A percentile compares a stretch with the other conserved stretches of the same genome.
phyloP scores from a whole-genome alignment of 2,113 vertebrate genomes.

The Trogon surrucura region DNA sequence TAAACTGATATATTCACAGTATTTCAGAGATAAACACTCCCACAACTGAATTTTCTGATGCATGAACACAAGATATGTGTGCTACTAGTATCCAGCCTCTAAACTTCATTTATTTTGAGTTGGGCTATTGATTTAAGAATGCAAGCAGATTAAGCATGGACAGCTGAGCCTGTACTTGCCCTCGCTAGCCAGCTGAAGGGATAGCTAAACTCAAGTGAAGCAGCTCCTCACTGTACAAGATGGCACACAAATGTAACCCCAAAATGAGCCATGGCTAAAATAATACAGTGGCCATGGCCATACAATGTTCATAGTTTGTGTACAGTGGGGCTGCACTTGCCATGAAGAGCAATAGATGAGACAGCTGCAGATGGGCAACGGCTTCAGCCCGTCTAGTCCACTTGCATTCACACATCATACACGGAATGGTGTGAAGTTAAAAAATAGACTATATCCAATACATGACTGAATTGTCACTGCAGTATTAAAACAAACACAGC shows the following conservation, averaged over 20 bases:
- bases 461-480: background rate
- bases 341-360: background rate
- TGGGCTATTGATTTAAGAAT: background rate
- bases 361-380: background rate
- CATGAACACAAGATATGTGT: background rate
- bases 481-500: background rate
- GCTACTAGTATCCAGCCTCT: background rate
- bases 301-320: background rate
- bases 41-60: background rate
- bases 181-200: background rate
- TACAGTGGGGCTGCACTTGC: background rate
- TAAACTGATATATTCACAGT: background rate
- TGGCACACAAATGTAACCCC: rapidly evolving
- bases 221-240: background rate
- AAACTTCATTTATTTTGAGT: background rate
- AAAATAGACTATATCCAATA: background rate
- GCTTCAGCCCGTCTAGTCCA: background rate
- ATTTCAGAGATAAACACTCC: background rate
- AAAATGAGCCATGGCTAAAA: background rate
- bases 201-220: background rate
- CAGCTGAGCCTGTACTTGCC: background rate
- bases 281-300: background rate
- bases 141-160: background rate
- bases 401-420: background rate
- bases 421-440: background rate